Conservation (phyloP, 92 coral and sea anemone species). For the Ricordea florida region DNA sequence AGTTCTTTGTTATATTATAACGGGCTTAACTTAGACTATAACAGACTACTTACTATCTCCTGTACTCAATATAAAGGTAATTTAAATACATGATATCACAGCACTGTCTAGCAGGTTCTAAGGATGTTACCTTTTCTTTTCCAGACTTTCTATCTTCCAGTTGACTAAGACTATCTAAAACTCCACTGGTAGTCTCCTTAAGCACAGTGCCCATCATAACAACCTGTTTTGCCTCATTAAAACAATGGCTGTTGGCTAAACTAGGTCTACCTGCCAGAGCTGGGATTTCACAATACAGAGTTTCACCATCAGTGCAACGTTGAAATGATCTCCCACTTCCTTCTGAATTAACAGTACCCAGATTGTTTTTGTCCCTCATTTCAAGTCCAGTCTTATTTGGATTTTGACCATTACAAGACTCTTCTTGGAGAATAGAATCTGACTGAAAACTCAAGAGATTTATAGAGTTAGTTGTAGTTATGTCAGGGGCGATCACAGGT, state of each 20-base stretch:
- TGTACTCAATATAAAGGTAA: no score
- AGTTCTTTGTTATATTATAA: no score
- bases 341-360: background rate
- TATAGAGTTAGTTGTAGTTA: background rate
- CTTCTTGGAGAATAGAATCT: background rate
- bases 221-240: no score
- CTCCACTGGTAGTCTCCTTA: background rate
- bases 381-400: background rate
- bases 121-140: background rate
- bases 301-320: background rate
- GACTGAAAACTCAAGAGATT: slow-evolving; percentile 2
- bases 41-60: no score
- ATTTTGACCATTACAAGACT: no score
- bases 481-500: background rate
- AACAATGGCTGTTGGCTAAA: no score
- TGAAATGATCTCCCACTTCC: no score
- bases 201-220: background rate
- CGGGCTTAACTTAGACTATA: no score
- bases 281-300: background rate
- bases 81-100: no score
- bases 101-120: no score
- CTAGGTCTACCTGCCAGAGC: background rate
- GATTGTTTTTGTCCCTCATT: background rate
- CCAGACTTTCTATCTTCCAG: background rate
- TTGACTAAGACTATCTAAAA: background rate